Base-by-base conservation (phyloP, 2,113 vertebrate genomes). In the Ceyx margarethae region DNA sequence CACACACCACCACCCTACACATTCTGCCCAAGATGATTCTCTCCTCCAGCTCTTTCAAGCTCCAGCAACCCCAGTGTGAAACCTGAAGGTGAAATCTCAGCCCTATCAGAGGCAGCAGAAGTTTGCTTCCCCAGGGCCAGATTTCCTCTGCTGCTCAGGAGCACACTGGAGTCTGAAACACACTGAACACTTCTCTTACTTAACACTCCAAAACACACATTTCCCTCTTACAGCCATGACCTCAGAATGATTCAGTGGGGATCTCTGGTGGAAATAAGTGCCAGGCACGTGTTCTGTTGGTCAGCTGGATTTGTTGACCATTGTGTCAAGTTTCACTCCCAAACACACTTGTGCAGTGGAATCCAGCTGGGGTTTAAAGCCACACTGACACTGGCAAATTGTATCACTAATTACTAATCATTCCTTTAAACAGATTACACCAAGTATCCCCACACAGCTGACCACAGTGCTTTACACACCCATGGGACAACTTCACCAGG, bases 211-310 rank as follows among this genome's bases (percentile, higher is more conserved):
- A 96, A 89, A 90, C 82, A 91, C 71, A 78, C 43, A 80, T 56
- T 92, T 89, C 71, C 67, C 75, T 51, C 56, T 73, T 91, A 90
- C 46, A 85, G 17, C 37, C 67, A 91, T 94, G 95, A 95, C 54
- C 64, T 85, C 89, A 92, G 79, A 87, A 58, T 80, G 92, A 92
- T 77, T 90, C 91, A 89, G 43, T 8, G 35, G 68, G 91, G 76
- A 92, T 83, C 60, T 87, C 72, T 43, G 26, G 61, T 82, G 61
- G 81, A 93, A 95, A 26, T 91, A 80, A 77, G 82, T 64, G 68
- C 72, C 87, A 96, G 81, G 46, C 84, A 95, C 26, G 1, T 75
- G 74, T 73, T 92, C 48, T 66, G 33, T 35, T 80, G 66, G 77
- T 81, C 89, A 93, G 86, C 64, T 89, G 87, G 33, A 95, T 81